Percentiles rank a stretch among this genome's conserved stretches.
Conservation (phyloP, 2,888 invertebrate species). For the Nemotelus pantherinus region DNA sequence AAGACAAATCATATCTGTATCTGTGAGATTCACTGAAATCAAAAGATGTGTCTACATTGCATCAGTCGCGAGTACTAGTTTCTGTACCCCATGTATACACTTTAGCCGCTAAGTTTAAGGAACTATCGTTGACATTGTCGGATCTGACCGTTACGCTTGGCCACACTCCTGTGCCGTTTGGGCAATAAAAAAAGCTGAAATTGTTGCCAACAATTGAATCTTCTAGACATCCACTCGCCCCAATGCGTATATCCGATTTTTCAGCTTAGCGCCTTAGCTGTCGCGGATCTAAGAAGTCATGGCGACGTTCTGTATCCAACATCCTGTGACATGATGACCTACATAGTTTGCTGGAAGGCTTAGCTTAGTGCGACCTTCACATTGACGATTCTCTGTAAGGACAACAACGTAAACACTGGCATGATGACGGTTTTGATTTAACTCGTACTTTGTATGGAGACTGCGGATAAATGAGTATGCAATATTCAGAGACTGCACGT, state of each 20-base stretch:
- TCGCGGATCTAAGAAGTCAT: slow-evolving; percentile 6
- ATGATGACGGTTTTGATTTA: no score
- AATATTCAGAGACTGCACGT: no score
- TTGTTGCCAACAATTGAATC: slow-evolving; percentile 16
- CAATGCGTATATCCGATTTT: not conserved
- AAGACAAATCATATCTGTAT: no score
- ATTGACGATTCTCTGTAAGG: slow-evolving; percentile 1
- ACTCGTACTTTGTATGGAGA: no score
- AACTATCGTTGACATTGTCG: slow-evolving; percentile 20
- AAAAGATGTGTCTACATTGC: no score
- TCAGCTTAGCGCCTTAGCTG: not conserved
- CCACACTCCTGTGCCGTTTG: not conserved
- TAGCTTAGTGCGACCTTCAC: slow-evolving; percentile 14
- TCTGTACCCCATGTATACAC: not conserved
- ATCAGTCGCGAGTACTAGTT: not conserved
- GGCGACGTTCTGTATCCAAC: slow-evolving; percentile 22
- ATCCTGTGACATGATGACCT: slow-evolving; percentile 24
- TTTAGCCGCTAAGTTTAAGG: not conserved
- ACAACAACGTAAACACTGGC: not conserved
- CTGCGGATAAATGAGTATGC: no score
- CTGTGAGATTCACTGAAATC: no score
- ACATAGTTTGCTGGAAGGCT: not conserved
- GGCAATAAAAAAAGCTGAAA: not conserved
- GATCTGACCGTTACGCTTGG: not conserved
- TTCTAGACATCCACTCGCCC: not conserved